phyloP scores from a whole-genome alignment of 2,113 vertebrate genomes.

The Chroicocephalus ridibundus region DNA sequence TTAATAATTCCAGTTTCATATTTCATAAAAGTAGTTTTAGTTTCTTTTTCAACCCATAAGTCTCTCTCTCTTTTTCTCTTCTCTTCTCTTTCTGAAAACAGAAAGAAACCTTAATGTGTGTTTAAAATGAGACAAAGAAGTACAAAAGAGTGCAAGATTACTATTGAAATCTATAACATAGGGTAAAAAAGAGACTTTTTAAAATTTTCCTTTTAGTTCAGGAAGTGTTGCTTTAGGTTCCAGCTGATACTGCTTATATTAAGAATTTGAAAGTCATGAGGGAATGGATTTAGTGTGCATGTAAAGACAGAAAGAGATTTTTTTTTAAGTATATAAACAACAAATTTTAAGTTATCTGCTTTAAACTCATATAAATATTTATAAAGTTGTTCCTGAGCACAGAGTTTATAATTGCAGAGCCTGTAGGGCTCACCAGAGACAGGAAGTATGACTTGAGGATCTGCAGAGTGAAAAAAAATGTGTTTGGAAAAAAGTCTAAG shows the following conservation, averaged over 20 bases:
- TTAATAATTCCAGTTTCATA: neutral
- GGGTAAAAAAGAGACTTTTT: neutral
- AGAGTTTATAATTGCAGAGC: neutral
- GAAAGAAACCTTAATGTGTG: neutral
- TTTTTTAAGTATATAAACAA: neutral
- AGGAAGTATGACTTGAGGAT: neutral
- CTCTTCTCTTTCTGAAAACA: neutral
- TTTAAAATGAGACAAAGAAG: neutral
- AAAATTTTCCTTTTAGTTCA: neutral
- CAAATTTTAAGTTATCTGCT: neutral
- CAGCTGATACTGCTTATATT: neutral
- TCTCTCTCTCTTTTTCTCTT: neutral
- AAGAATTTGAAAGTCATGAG: neutral
- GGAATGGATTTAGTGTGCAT: neutral
- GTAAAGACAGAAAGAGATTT: neutral
- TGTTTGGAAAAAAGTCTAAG: neutral
- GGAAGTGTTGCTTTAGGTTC: neutral
- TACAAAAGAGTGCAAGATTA: neutral
- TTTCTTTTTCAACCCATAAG: neutral
- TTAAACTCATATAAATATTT: neutral
- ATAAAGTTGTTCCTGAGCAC: neutral
- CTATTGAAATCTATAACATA: neutral
- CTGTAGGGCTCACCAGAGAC: neutral
- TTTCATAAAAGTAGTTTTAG: neutral
- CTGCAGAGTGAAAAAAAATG: neutral